Evolutionary conservation across 1,140 invertebrate species (phyloP), one percentile per base, ranked within the genome.

Genomic region (Ceratitis capitata): DNA sequence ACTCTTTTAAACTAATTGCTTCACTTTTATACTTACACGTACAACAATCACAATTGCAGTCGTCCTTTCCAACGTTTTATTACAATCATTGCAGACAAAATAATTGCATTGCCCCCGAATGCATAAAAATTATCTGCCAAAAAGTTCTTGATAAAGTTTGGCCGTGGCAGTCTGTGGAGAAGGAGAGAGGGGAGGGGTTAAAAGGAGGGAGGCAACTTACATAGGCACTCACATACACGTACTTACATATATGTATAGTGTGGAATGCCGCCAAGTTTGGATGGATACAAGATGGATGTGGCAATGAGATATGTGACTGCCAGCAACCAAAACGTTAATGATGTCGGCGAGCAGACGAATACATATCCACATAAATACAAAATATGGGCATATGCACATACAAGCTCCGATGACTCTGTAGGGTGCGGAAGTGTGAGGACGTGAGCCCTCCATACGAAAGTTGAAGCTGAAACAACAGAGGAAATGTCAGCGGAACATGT

Each of bases 321-420:
- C 82, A 83, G 82, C 45, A 83, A 83, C 82, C 82, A 39, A 49
- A n/a, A 78, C 32, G 82, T 42, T 83, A 83, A 83, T 83, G 49
- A 83, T 83, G 26, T 53, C 82, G 49, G 26, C 6, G 47, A 1
- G 23, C 35, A 78, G 69, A 78, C 39, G 32, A 78, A 78, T 78
- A 78, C 42, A 78, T 78, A 78, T 45, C 16, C 39, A 53, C n/a
- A 32, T 23, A 83, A 53, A 35, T 32, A 51, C 26, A 51, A 19
- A 53, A 5, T n/a, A 3, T 4, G 51, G 5, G 29, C 23, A 53
- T 23, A 2, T 26, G 2, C 12, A 51, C 16, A 53, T 35, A 47
- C 64, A 42, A 53, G 51, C 19, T n/a, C 39, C 0, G 42, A 19
- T 35, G 49, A 32, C 29, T 53, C 23, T 83, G 23, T 69, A n/a